Base-by-base conservation (phyloP, 2,797 vertebrate species). In the Coccyzus lansbergi region DNA sequence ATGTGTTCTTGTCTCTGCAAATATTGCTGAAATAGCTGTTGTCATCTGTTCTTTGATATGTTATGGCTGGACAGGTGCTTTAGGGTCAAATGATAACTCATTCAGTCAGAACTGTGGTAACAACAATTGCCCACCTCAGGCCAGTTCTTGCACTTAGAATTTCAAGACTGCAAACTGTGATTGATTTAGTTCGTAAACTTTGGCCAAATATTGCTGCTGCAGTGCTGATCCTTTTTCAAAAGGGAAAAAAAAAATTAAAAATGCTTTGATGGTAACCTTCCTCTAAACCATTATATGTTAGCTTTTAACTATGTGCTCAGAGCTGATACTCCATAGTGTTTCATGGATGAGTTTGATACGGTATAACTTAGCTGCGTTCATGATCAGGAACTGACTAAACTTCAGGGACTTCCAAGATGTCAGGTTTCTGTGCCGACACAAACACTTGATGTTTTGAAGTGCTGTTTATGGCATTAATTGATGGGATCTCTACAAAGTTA, bases 1-100 rank as follows among this genome's bases (percentile, higher is more conserved):
- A 88, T 88, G 26, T 90, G 75, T 78, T 83, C 82, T 76, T 93
- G 78, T 83, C 90, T 83, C 86, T 95, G 62, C 64, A 95, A 95
- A 95, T 89, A 89, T 74, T 81, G 75, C 93, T 93, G 94, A 94
- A 95, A 94, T 93, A 88, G 82, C 89, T 95, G 88, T 92, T 95
- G 80, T 83, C 91, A 80, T 86, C 88, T 68, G 17, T 93, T 86
- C 81, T 92, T 92, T 93, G 76, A 91, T 94, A 64, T 65, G 46
- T 81, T 95, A 93, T 95, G 91, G 69, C 88, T 91, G 87, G 56
- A 80, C 76, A 92, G 56, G 77, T 94, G 88, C 93, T 96, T 91
- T 59, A 81, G 93, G 88, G 88, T 94, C 93, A 97, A 74, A 91
- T 93, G 89, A 89, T 93, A 86, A 84, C 86, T 94, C 86, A 80